Base-by-base conservation (phyloP, 2,888 invertebrate species). In the Laothoe populi region DNA sequence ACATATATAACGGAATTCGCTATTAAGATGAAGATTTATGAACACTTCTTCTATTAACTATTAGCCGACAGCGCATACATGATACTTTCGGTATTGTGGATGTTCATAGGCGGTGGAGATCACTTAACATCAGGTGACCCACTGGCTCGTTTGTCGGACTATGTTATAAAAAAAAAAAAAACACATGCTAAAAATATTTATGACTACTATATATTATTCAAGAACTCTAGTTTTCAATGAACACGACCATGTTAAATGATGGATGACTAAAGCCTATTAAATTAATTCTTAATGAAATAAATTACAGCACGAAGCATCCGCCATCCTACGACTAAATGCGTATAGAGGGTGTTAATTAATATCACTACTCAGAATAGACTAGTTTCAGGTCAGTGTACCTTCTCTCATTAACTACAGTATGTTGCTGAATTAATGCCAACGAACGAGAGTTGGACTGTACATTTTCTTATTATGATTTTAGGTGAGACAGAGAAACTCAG, bases 321-420 rank as follows among this genome's bases (percentile, higher is more conserved):
- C n/a, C 4, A 49, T 60, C 40, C 40, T 38, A 48, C 26, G 21
- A 60, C 70, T 66, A 66, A 71, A 71, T 19, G 67, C 60, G 57
- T 64, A 73, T 68, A 63, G 62, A 69, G 69, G 64, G 67, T 64
- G 62, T 61, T 71, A 75, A 81, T 81, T 78, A 78, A 81, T 79
- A 73, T 75, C 64, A 61, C 62, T 67, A 64, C 66, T 71, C 63
- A 40, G 74, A 79, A 79, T 79, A 77, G 72, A 71, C 69, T 61
- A 46, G 66, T 63, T 62, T 59, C 64, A 69, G 79, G 73, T 72
- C 78, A 70, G 53, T 71, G 78, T 66, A 66, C 77, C 67, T 63
- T 60, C 58, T 62, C 65, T 67, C 60, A 63, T 21, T 60, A 62
- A 61, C 31, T 60, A 63, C 45, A 63, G 45, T 26, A 53, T 35